phyloP scores from a whole-genome alignment of 2,888 invertebrate species.

The Spisula solida region DNA sequence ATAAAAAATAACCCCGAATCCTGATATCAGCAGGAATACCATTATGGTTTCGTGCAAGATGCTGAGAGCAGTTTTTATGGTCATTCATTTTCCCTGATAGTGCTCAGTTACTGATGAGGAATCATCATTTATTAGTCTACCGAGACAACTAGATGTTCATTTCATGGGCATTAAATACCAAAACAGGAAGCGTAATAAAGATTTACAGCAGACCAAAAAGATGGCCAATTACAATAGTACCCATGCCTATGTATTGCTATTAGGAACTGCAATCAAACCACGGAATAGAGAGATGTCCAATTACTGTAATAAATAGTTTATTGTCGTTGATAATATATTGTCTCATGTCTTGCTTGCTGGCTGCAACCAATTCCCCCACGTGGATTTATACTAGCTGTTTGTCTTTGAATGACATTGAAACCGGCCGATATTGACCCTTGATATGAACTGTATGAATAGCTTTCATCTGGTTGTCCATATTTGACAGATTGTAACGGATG shows the following conservation, averaged over 20 bases:
- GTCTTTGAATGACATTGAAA: neutral
- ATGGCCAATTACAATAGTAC: neutral
- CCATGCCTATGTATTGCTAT: neutral
- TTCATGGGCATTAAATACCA: slow-evolving; percentile 17
- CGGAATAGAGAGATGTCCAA: neutral
- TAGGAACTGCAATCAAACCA: neutral
- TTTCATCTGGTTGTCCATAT: neutral
- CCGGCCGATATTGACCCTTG: neutral
- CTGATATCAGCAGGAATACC: neutral
- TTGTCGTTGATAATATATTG: neutral
- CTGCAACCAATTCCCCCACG: neutral
- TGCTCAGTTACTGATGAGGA: slow-evolving; percentile 12
- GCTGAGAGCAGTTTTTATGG: neutral
- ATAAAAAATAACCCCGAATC: neutral
- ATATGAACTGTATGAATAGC: neutral
- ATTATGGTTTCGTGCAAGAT: neutral
- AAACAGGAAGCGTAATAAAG: slow-evolving; percentile 16
- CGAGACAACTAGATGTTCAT: slow-evolving; percentile 3
- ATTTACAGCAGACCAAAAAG: slow-evolving; percentile 13
- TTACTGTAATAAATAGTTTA: neutral
- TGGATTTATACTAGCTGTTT: neutral
- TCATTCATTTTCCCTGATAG: neutral
- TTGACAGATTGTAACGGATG: neutral
- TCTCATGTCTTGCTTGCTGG: neutral
- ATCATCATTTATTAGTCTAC: slow-evolving; percentile 18